Evolutionary conservation across 2,797 vertebrate species (phyloP).

Genomic region (Lates japonicus): DNA sequence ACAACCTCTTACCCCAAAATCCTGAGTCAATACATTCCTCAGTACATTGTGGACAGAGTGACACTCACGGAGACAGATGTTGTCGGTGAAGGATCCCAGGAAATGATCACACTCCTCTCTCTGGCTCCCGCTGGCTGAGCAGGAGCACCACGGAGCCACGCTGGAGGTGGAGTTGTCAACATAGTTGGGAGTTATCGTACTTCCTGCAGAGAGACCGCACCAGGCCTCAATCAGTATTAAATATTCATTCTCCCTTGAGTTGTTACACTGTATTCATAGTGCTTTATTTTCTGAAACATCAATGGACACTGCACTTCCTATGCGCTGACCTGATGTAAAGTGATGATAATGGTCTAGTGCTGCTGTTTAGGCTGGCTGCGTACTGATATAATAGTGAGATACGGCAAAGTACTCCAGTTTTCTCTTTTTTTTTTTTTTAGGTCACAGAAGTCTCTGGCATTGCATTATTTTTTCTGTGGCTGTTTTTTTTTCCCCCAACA

Average conservation of each 20-base stretch:
- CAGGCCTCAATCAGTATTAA: slow-evolving; percentile 64
- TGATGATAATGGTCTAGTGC: slow-evolving; percentile 6
- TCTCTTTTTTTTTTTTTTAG: slow-evolving; percentile 45
- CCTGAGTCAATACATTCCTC: not conserved
- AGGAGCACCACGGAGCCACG: slow-evolving; percentile 96
- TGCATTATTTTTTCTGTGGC: slow-evolving; percentile 23
- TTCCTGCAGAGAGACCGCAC: slow-evolving; percentile 86
- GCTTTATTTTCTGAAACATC: slow-evolving; percentile 56
- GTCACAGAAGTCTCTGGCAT: slow-evolving; percentile 40
- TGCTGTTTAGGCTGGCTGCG: slow-evolving; percentile 3
- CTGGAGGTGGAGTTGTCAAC: slow-evolving; percentile 94
- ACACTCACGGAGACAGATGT: slow-evolving; percentile 94
- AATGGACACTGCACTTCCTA: slow-evolving; percentile 45
- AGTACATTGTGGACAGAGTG: not conserved
- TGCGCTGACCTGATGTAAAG: slow-evolving; percentile 23
- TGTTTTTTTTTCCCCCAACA: slow-evolving; percentile 21
- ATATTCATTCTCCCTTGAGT: slow-evolving; percentile 64
- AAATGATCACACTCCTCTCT: slow-evolving; percentile 91
- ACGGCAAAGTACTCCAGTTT: slow-evolving; percentile 26
- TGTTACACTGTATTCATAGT: slow-evolving; percentile 39
- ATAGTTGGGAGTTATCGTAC: slow-evolving; percentile 96
- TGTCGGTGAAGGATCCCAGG: slow-evolving; percentile 91
- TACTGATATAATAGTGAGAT: slow-evolving; percentile 2
- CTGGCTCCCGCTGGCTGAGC: slow-evolving; percentile 91
- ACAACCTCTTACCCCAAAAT: not conserved